Conservation (phyloP, 2,888 invertebrate species). For the Caenorhabditis afra region DNA sequence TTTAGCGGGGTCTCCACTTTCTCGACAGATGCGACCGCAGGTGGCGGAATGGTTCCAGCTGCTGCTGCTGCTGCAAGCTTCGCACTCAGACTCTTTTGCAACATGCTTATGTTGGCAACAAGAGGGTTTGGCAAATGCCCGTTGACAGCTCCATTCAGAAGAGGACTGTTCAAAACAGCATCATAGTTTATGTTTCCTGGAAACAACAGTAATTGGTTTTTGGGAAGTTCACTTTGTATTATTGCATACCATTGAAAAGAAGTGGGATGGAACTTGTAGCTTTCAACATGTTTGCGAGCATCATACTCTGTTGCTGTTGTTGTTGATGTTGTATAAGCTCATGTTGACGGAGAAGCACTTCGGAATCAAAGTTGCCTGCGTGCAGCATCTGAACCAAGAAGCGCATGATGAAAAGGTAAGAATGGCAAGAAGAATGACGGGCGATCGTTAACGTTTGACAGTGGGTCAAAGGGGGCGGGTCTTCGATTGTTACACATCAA, state of each 20-base stretch:
- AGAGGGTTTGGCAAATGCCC: conserved; percentile 33
- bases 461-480: conserved; percentile 41
- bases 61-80: conserved; percentile 45
- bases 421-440: background rate
- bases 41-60: conserved; percentile 44
- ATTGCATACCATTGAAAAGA: conserved; percentile 46
- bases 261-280: conserved; percentile 41
- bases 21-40: conserved; percentile 1
- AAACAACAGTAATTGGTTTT: background rate
- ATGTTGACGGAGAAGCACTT: conserved; percentile 69
- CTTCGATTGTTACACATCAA: conserved; percentile 47
- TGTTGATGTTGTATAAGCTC: conserved; percentile 64
- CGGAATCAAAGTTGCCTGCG: conserved; percentile 61
- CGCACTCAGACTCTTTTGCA: conserved; percentile 46
- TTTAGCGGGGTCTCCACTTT: conserved; percentile 67
- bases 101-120: conserved; percentile 26
- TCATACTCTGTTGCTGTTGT: conserved; percentile 54
- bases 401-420: background rate
- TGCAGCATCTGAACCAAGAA: conserved; percentile 60
- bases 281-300: conserved; percentile 46
- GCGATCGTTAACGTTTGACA: conserved; percentile 13
- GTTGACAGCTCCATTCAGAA: conserved; percentile 37
- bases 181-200: conserved; percentile 46
- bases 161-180: conserved; percentile 43
- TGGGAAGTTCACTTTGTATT: background rate